These are phyloP conservation scores for Cryptocephalus moraei DNA, from an alignment of 2,888 invertebrate genomes.

Conservation along the genomic window DNA sequence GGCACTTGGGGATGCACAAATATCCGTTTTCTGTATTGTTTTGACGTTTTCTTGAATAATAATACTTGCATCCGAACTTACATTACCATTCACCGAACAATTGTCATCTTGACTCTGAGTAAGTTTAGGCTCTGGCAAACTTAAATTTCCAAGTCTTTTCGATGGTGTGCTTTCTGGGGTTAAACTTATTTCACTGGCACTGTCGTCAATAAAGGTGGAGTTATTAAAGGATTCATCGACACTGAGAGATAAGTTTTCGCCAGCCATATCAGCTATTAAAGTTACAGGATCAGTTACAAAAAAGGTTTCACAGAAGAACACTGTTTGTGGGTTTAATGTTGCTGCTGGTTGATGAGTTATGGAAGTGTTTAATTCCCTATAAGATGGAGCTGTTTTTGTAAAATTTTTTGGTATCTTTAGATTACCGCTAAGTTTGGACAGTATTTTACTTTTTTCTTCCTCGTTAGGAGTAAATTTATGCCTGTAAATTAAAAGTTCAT, in stretches of 20 bases:
- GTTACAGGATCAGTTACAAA: constrained; percentile 72
- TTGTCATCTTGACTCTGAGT: constrained; percentile 3
- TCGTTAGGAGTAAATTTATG: constrained; percentile 63
- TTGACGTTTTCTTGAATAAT: background rate
- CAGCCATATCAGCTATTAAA: constrained; percentile 14
- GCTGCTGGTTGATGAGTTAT: constrained; percentile 31
- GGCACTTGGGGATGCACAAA: constrained; percentile 12
- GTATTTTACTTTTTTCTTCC: constrained; percentile 59
- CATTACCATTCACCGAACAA: background rate
- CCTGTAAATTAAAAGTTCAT: constrained; percentile 37
- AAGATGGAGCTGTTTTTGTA: constrained; percentile 58
- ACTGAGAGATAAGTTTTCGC: constrained; percentile 15
- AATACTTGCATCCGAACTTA: background rate
- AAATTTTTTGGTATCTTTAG: constrained; percentile 73
- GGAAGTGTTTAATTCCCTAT: constrained; percentile 34
- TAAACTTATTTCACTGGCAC: constrained; percentile 6
- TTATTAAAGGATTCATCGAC: constrained; percentile 12
- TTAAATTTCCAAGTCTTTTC: constrained; percentile 13
- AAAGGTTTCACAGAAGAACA: constrained; percentile 53
- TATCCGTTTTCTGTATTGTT: background rate
- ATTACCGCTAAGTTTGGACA: constrained; percentile 53
- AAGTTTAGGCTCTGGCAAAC: constrained; percentile 26
- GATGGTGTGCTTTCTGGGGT: constrained; percentile 7
- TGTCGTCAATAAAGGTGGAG: constrained; percentile 13
- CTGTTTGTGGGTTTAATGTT: constrained; percentile 59